Base-by-base conservation (phyloP, 2,888 invertebrate species). In the Nomada lathburiana region DNA sequence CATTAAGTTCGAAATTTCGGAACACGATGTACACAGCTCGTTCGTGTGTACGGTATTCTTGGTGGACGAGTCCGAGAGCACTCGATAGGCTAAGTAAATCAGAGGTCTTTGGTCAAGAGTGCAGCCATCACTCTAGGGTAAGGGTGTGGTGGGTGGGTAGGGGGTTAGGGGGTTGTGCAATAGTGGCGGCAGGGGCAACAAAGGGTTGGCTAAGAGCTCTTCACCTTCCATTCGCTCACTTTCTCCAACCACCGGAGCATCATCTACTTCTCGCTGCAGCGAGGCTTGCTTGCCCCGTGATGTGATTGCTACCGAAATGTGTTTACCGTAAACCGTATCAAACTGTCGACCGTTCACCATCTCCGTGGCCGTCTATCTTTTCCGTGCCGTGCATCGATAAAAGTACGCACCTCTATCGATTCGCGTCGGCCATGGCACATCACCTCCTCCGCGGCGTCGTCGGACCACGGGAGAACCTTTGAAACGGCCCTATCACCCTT, bases 281-380 rank as follows among this genome's bases (percentile, higher is more conserved):
- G 75, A 80, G 80, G 86, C 86, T 89, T 89, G 89, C 91, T 88
- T 89, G 91, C 87, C 88, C 89, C 87, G 71, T 92, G 91, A 92
- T 92, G 91, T 92, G 93, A 93, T 93, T 93, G 93, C 93, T 89
- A 91, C 91, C 92, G 91, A 93, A 93, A 93, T 93, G 93, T 93
- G 92, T 93, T 93, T 93, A 93, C 92, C 92, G 93, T 92, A 92
- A 93, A 93, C 93, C 91, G 92, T 92, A 93, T 93, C 92, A 93
- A 93, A 93, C 92, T 91, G 91, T 92, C 90, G 92, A 88, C 87
- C 70, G 71, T 71, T 77, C 82, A 83, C 85, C 76, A 71, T 75
- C 82, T 47, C 71, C 74, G 85, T 80, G 73, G 69, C 79, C 64
- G 80, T 80, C 83, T 83, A 80, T 88, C 83, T 84, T 82, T 89